Evolutionary conservation across 2,113 vertebrate genomes (phyloP), one percentile per base, ranked within the genome.

Genomic region (Poecilia latipinna): DNA sequence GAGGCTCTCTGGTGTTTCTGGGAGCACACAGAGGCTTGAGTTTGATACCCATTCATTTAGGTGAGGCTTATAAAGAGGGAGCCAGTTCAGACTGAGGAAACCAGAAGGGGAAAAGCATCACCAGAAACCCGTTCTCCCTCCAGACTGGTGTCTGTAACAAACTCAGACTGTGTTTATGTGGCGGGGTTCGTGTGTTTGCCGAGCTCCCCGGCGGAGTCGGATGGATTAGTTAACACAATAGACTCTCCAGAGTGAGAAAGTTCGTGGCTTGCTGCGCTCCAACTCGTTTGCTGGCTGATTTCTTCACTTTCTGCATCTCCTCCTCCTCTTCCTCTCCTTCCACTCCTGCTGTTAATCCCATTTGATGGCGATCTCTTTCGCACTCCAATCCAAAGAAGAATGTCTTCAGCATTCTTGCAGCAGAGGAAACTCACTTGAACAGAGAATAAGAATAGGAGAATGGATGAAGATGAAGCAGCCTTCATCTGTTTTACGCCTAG

Each of bases 271-370:
- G 61, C 80, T 88, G 63, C 1, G 32, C 64, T 81, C 32, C 17
- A 33, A 67, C 65, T 86, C 72, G 70, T 74, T 81, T 66, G 57
- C 51, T 75, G 61, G 48, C 74, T 78, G 66, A 70, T 42, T 82
- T 71, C 81, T 75, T 78, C 70, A 62, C 42, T 75, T 29, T 78
- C 48, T 80, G 39, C 51, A 70, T 79, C 67, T 71, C 62, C 75
- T 64, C 71, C 77, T 80, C 29, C 67, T 44, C 82, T 84, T 84
- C 68, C 62, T 73, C 75, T 70, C 37, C 68, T 70, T 81, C 68
- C 74, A 2, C 84, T 90, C 84, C 89, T 90, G 89, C 93, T 92
- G 91, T 70, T 94, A 93, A 93, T 93, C 91, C 90, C 86, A 89
- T 93, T 90, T 93, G 93, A 93, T 92, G 90, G 74, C 66, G 66